Evolutionary conservation across 2,888 invertebrate genomes (phyloP), one percentile per base, ranked within the genome.

Genomic region (Rhagium mordax): DNA sequence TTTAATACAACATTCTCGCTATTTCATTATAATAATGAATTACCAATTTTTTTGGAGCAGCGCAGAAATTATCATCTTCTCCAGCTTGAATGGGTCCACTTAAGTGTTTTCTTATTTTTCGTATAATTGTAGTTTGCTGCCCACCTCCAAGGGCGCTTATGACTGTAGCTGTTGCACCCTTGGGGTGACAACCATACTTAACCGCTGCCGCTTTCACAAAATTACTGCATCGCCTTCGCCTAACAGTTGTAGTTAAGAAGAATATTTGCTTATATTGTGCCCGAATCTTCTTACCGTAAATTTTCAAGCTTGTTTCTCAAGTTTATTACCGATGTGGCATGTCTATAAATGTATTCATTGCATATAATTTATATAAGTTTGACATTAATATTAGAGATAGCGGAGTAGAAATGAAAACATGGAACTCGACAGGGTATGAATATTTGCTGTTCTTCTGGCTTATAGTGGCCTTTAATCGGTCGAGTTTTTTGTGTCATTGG

Each of bases 171-270:
- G 18, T 51, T 51, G 51, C 20, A 18, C 51, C 51, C 18, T 49
- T 41, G 18, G 66, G 55, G 66, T 55, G 55, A 66, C 66, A 66
- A 66, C 66, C 29, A 53, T 33, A 55, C 55, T 66, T 66, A 66
- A 66, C 66, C 66, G 66, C 66, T 48, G 33, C 66, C 41, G 66
- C 66, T 55, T 66, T 55, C 55, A 33, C 33, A 53, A 66, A 66
- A 66, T 66, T 66, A 66, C 66, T 49, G 48, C 49, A 20, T 15
- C 64, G 51, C n/a, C 64, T 27, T 48, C 64, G 29, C 64, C 24
- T n/a, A 48, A 49, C 27, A 64, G 24, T 51, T 64, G 48, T 24
- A 49, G 64, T 64, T 64, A 49, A 48, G 27, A 62, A 47, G 33
- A 49, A 48, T 64, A 24, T 64, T 29, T 49, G 29, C 51, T 27